These are phyloP conservation scores for Cyanocitta stelleri DNA, from an alignment of 2,113 vertebrate genomes.

Conservation along the genomic window DNA sequence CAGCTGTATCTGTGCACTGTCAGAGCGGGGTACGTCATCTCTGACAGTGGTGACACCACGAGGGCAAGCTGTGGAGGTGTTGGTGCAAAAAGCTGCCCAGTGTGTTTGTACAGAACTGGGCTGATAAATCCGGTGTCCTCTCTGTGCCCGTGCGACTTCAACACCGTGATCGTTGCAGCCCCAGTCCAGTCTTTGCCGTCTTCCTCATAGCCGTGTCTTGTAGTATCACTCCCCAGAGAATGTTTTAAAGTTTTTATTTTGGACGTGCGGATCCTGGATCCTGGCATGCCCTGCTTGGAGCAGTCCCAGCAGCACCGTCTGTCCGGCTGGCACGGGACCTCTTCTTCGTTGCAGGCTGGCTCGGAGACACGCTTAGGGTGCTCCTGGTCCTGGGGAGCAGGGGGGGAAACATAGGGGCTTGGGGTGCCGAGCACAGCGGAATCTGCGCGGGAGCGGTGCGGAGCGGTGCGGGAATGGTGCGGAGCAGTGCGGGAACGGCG, in stretches of 20 bases:
- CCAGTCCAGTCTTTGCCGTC: not conserved
- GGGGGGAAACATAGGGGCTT: not conserved
- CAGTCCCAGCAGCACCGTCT: not conserved
- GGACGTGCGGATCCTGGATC: not conserved
- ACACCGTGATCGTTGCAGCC: not conserved
- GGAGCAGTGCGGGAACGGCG: not conserved
- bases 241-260: not conserved
- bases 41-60: not conserved
- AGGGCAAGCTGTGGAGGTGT: not conserved
- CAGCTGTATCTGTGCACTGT: not conserved
- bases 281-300: not conserved
- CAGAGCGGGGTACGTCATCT: not conserved
- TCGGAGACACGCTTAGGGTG: fast-evolving
- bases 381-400: not conserved
- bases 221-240: no score
- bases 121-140: not conserved
- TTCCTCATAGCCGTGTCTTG: not conserved
- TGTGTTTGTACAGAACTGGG: not conserved
- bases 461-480: fast-evolving
- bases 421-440: no score
- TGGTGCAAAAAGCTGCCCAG: not conserved
- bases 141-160: fast-evolving
- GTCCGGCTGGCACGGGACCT: not conserved
- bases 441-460: not conserved
- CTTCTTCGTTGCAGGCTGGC: not conserved